A percentile compares a stretch with the other conserved stretches of the same genome.
phyloP scores from a whole-genome alignment of 2,797 vertebrate genomes.

The Adelosebastes latens region DNA sequence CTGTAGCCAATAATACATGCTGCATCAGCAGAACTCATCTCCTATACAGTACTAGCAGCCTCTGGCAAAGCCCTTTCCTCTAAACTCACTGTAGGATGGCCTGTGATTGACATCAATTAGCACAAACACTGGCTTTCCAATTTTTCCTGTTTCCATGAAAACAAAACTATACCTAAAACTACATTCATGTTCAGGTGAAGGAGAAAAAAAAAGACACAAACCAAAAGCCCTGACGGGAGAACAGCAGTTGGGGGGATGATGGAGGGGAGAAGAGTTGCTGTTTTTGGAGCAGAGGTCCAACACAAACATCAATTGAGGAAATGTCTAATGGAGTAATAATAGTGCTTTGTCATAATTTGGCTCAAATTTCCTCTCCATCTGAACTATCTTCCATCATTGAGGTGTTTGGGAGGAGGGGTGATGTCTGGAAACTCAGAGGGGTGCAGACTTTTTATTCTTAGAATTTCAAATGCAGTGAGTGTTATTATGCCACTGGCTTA shows the following conservation, averaged over 20 bases:
- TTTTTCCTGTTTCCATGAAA: not conserved
- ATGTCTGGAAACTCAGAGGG: not conserved
- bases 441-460: not conserved
- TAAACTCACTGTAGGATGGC: not conserved
- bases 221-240: not conserved
- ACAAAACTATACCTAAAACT: not conserved
- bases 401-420: not conserved
- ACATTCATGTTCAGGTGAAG: not conserved
- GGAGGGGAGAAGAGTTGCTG: not conserved
- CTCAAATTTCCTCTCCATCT: not conserved
- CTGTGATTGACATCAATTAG: not conserved
- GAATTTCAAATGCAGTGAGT: not conserved
- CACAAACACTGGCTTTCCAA: not conserved
- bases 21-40: not conserved
- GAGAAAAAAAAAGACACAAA: not conserved
- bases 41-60: not conserved
- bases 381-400: not conserved
- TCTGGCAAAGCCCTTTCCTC: not conserved
- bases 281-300: slow-evolving; percentile 14
- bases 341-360: slow-evolving; percentile 32
- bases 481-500: not conserved
- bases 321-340: slow-evolving; percentile 29
- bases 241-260: not conserved
- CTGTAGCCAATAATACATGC: not conserved
- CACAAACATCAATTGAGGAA: slow-evolving; percentile 27